Conservation (phyloP, 2,113 vertebrate species). For the Gavialis gangeticus region DNA sequence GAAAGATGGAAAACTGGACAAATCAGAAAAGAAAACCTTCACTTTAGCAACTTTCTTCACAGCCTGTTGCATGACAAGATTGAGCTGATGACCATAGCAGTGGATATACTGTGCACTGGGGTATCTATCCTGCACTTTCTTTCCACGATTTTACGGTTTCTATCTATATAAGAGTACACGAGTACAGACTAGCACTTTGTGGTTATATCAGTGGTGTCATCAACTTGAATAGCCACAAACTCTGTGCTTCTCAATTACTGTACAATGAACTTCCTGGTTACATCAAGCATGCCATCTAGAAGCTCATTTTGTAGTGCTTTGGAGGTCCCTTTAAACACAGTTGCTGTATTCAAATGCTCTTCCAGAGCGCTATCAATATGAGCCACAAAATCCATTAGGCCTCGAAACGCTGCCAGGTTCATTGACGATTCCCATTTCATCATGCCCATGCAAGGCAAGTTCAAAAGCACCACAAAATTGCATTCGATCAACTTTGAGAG, state of each 20-base stretch:
- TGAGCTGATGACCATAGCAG: too few species aligned
- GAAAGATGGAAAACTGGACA: too few species aligned
- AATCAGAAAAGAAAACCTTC: too few species aligned
- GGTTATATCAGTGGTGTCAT: background rate
- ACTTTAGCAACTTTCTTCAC: too few species aligned
- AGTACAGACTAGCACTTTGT: background rate
- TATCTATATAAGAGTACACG: background rate
- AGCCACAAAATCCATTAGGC: background rate
- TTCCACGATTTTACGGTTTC: background rate
- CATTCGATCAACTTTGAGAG: conserved; percentile 7
- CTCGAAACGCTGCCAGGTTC: background rate
- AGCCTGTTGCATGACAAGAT: too few species aligned
- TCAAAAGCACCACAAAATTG: conserved; percentile 26
- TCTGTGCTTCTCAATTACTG: too few species aligned
- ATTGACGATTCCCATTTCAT: background rate
- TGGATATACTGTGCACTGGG: too few species aligned
- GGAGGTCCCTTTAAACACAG: background rate
- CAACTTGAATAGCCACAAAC: background rate
- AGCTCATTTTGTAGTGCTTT: too few species aligned
- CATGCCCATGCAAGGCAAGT: background rate
- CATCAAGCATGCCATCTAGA: too few species aligned
- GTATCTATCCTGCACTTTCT: too few species aligned
- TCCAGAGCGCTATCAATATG: background rate
- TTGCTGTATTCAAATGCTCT: background rate
- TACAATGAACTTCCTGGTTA: too few species aligned